Evolutionary conservation across 2,888 invertebrate species (phyloP).

Genomic region (Neoaliturus tenellus): DNA sequence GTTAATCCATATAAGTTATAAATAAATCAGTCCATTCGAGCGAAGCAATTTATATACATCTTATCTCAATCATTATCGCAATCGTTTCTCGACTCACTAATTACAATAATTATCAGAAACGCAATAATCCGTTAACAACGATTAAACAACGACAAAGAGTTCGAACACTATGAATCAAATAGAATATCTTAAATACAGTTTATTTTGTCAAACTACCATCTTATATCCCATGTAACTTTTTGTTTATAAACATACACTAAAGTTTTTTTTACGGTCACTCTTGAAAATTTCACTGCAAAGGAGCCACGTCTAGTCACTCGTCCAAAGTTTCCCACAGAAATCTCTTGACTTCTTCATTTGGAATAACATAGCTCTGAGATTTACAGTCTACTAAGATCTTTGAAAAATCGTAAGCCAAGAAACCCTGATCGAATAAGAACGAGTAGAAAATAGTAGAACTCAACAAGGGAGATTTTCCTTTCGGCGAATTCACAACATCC

Average conservation of each 20-base stretch:
- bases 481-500: neutral
- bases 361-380: neutral
- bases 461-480: neutral
- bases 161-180: too few species aligned
- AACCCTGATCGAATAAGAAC: neutral
- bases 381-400: neutral
- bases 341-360: slow-evolving; percentile 13
- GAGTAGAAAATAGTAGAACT: neutral
- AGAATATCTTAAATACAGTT: too few species aligned
- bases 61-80: neutral
- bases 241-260: neutral
- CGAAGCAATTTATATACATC: neutral
- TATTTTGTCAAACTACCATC: too few species aligned
- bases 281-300: neutral
- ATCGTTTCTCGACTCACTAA: neutral
- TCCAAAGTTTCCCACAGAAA: neutral
- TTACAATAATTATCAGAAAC: too few species aligned
- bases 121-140: too few species aligned
- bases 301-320: neutral
- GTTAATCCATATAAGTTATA: too few species aligned
- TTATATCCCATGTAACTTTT: too few species aligned
- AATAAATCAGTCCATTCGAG: neutral
- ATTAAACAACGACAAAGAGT: too few species aligned
- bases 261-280: neutral
- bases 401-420: neutral